Conservation (phyloP, 1,140 invertebrate species). For the Chymomyza costata region DNA sequence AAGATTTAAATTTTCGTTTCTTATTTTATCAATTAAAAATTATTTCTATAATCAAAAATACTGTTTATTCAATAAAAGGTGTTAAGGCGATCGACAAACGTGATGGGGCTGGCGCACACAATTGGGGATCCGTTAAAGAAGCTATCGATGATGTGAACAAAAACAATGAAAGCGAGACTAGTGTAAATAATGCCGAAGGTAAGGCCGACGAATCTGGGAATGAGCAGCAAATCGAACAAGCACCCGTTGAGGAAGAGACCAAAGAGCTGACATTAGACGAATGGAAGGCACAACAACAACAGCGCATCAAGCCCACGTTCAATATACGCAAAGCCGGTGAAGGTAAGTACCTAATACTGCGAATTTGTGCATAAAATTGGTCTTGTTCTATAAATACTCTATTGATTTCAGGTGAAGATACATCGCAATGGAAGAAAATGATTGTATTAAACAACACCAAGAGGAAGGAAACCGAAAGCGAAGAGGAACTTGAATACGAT, state of each 20-base stretch:
- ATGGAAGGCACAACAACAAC: conserved; percentile 88
- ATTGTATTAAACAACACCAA: conserved; percentile 77
- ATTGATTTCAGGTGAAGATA: conserved; percentile 81
- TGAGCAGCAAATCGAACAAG: conserved; percentile 76
- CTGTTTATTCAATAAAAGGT: too few species aligned
- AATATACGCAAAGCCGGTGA: conserved; percentile 94
- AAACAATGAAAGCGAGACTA: conserved; percentile 75
- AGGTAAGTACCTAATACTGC: conserved; percentile 70
- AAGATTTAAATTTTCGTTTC: too few species aligned
- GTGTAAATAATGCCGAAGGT: conserved; percentile 61
- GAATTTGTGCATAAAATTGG: neutral
- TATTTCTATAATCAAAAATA: too few species aligned
- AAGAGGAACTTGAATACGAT: conserved; percentile 84
- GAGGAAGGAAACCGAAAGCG: conserved; percentile 78
- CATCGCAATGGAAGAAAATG: conserved; percentile 94
- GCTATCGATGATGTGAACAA: conserved; percentile 85
- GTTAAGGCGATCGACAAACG: conserved; percentile 95
- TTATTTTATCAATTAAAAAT: too few species aligned
- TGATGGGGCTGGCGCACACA: conserved; percentile 94
- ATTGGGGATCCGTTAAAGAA: conserved; percentile 96
- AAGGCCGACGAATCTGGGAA: conserved; percentile 75
- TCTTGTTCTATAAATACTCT: neutral
- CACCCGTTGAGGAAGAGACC: conserved; percentile 82
- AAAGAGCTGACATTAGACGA: conserved; percentile 91
- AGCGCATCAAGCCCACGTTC: conserved; percentile 87